Evolutionary conservation across 2,113 vertebrate genomes (phyloP).

Genomic region (Cinclus mexicanus): DNA sequence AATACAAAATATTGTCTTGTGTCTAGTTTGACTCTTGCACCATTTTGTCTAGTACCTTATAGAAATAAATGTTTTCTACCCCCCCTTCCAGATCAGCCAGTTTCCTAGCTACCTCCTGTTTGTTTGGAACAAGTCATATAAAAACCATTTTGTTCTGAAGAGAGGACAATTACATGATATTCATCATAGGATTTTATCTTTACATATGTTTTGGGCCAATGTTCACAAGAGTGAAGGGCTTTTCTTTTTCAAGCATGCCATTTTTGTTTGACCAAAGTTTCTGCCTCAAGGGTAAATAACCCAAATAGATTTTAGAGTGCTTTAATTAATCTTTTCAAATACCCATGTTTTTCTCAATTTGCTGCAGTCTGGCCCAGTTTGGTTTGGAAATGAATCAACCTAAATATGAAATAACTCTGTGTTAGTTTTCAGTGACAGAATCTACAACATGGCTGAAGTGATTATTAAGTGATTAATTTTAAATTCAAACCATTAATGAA

Average conservation of each 20-base stretch:
- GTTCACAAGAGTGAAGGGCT: background rate
- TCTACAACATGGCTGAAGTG: background rate
- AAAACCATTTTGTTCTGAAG: background rate
- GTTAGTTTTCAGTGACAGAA: background rate
- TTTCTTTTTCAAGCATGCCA: background rate
- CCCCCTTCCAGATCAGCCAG: background rate
- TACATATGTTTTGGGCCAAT: background rate
- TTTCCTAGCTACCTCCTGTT: background rate
- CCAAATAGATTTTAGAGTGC: background rate
- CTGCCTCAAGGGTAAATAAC: background rate
- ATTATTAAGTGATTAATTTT: background rate
- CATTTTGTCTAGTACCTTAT: background rate
- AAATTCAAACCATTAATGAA: background rate
- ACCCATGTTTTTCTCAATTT: background rate
- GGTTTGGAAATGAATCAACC: background rate
- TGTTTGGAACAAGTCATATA: background rate
- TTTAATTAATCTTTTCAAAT: slow-evolving; percentile 23
- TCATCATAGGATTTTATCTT: background rate
- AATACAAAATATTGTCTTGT: background rate
- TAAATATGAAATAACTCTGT: background rate
- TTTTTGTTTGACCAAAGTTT: background rate
- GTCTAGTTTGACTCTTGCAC: background rate
- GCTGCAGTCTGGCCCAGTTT: background rate
- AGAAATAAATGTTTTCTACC: background rate
- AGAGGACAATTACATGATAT: background rate